A percentile compares a stretch with the other conserved stretches of the same genome.
Conservation (phyloP, 2,113 vertebrate species). For the Chloropsis hardwickii region DNA sequence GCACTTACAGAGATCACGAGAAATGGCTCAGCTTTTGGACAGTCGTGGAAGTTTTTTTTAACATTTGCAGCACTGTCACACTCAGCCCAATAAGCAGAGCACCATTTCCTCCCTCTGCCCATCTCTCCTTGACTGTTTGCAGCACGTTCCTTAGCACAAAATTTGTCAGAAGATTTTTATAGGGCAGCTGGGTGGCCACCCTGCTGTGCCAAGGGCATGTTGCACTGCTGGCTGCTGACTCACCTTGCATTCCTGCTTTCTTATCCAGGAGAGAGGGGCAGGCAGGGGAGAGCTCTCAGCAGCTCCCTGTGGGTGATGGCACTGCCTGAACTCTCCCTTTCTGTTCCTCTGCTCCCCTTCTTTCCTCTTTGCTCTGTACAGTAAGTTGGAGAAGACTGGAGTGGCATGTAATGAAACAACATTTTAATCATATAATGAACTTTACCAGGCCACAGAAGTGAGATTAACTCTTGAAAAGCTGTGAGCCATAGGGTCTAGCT, state of each 20-base stretch:
- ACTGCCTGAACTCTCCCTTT: neutral
- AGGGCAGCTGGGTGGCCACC: neutral
- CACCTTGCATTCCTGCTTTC: neutral
- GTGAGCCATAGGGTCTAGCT: neutral
- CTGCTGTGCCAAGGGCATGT: neutral
- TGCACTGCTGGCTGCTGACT: neutral
- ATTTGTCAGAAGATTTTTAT: neutral
- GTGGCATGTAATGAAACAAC: neutral
- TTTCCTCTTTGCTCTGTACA: neutral
- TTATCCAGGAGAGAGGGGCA: neutral
- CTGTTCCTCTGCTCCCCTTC: neutral
- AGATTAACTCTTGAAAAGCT: neutral
- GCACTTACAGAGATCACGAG: neutral
- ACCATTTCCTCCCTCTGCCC: neutral
- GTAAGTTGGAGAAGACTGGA: neutral
- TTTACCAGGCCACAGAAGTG: neutral
- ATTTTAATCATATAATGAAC: neutral
- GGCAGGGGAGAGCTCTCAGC: neutral
- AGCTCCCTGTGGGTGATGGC: neutral
- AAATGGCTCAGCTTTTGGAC: neutral
- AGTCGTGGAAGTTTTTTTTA: neutral
- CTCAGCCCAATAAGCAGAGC: neutral
- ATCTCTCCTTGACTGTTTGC: neutral
- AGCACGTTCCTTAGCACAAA: neutral
- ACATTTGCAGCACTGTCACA: neutral